Conservation (phyloP, 2,888 invertebrate genomes). For the Chirona hameri region DNA sequence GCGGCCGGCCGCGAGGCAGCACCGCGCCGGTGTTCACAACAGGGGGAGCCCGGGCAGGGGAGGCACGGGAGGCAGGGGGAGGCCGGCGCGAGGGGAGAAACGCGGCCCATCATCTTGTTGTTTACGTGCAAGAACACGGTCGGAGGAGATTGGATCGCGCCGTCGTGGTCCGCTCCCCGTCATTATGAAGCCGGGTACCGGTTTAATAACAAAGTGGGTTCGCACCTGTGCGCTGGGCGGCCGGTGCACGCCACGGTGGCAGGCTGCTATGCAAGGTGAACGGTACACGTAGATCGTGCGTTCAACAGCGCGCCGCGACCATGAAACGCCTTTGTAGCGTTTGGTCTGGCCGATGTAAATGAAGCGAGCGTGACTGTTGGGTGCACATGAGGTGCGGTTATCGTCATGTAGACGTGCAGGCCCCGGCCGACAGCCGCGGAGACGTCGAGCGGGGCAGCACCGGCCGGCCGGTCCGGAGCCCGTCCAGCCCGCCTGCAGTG, state of each 20-base stretch:
- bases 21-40: not conserved
- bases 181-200: slow-evolving; percentile 12
- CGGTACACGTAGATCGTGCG: no score
- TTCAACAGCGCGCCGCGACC: no score
- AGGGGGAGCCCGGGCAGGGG: not conserved
- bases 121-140: slow-evolving; percentile 25
- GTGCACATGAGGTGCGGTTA: not conserved
- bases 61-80: not conserved
- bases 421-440: no score
- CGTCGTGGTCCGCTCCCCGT: not conserved
- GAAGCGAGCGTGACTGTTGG: not conserved
- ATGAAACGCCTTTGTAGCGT: not conserved
- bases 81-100: not conserved
- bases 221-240: not conserved
- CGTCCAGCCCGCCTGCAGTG: no score
- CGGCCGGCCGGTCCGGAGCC: no score
- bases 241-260: not conserved
- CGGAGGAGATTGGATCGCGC: not conserved
- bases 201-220: not conserved
- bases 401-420: no score
- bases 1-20: not conserved
- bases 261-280: not conserved
- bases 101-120: slow-evolving; percentile 13
- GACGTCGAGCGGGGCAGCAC: no score
- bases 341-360: not conserved